These are phyloP conservation scores for Synergus itoensis DNA, from an alignment of 2,888 invertebrate species.

Conservation along the genomic window DNA sequence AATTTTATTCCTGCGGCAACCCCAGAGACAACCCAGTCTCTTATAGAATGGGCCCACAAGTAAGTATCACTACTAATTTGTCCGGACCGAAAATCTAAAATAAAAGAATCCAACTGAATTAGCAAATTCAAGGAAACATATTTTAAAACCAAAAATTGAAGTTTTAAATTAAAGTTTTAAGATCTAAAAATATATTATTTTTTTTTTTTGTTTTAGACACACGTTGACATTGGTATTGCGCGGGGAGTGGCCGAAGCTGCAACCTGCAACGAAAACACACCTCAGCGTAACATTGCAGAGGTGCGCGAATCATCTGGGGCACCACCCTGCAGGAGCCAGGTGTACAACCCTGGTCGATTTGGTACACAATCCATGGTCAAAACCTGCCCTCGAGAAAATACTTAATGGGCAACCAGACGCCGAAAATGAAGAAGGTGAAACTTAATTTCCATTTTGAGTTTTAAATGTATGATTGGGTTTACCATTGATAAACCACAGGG, in stretches of 20 bases:
- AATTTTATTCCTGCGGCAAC: conserved; percentile 75
- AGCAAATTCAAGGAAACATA: not conserved
- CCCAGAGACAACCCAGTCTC: conserved; percentile 75
- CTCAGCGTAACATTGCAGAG: conserved; percentile 77
- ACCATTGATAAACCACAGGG: too few species aligned
- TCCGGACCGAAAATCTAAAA: not conserved
- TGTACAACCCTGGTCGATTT: conserved; percentile 81
- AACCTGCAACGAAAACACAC: conserved; percentile 77
- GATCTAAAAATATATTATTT: not conserved
- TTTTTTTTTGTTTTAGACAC: conserved; percentile 64
- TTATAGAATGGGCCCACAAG: conserved; percentile 78
- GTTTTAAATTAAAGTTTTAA: not conserved
- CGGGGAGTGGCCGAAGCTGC: conserved; percentile 81
- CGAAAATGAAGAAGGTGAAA: conserved; percentile 77
- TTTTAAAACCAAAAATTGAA: not conserved
- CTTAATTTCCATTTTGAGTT: not conserved
- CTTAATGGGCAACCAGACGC: conserved; percentile 75
- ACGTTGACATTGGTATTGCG: conserved; percentile 79
- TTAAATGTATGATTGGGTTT: not conserved
- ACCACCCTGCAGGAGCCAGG: conserved; percentile 79
- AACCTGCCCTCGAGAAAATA: conserved; percentile 77
- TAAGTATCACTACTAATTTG: conserved; percentile 60
- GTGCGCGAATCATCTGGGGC: conserved; percentile 77
- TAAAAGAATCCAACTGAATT: not conserved
- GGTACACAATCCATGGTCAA: conserved; percentile 80